These are phyloP conservation scores for Merodon equestris DNA, from an alignment of 2,888 invertebrate species.

Conservation along the genomic window DNA sequence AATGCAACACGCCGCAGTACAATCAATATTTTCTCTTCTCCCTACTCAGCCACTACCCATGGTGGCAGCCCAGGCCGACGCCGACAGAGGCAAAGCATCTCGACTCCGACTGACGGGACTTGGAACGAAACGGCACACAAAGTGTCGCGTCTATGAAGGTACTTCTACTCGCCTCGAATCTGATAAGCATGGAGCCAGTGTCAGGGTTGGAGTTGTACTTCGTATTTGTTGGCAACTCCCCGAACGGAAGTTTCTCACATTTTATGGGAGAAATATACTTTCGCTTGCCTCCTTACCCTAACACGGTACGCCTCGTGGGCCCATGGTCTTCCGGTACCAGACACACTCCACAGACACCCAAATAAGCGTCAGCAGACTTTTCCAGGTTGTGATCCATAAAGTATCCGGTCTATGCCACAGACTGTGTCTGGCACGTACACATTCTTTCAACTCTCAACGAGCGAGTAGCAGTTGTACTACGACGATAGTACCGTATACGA, in stretches of 20 bases:
- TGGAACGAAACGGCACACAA: neutral
- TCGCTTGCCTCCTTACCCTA: constrained; percentile 49
- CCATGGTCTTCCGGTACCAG: constrained; percentile 41
- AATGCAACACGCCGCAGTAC: constrained; percentile 59
- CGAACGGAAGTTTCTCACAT: constrained; percentile 63
- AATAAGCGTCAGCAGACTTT: constrained; percentile 47
- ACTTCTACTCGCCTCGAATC: constrained; percentile 48
- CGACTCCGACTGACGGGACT: no score
- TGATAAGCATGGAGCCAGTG: constrained; percentile 64
- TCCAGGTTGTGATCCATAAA: constrained; percentile 65
- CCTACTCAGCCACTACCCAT: constrained; percentile 7
- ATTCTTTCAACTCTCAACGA: constrained; percentile 18
- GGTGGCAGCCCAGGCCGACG: no score
- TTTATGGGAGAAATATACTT: constrained; percentile 61
- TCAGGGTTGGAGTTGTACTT: no score
- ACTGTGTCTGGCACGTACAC: constrained; percentile 60
- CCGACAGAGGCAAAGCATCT: no score
- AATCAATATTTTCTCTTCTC: constrained; percentile 61
- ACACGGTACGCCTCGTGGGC: no score
- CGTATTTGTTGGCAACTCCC: constrained; percentile 40
- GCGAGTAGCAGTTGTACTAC: constrained; percentile 13
- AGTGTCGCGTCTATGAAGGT: constrained; percentile 41
- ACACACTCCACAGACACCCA: constrained; percentile 42
- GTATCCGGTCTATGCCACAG: constrained; percentile 56
- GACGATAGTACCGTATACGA: no score